phyloP scores from a whole-genome alignment of 2,797 vertebrate genomes.

The Phoeniculus purpureus region DNA sequence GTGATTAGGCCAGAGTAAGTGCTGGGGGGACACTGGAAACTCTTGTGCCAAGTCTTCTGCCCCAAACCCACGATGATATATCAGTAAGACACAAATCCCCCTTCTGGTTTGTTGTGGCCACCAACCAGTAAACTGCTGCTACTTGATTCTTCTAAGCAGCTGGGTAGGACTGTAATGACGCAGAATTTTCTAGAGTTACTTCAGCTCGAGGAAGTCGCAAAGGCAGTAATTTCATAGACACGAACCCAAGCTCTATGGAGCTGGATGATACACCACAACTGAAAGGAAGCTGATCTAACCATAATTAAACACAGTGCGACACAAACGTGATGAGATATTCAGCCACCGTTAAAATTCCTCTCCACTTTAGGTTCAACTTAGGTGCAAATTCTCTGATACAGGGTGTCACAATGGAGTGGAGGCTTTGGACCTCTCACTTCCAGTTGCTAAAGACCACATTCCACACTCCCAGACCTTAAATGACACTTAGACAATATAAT shows the following conservation, averaged over 20 bases:
- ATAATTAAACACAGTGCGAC: background rate
- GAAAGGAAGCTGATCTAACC: background rate
- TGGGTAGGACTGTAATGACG: background rate
- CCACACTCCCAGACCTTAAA: background rate
- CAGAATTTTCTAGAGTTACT: background rate
- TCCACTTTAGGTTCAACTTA: background rate
- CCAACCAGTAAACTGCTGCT: background rate
- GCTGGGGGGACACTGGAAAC: background rate
- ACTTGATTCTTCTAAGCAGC: background rate
- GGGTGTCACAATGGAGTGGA: background rate
- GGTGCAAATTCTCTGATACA: background rate
- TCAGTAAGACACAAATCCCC: background rate
- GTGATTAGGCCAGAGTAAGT: background rate
- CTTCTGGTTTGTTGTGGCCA: background rate
- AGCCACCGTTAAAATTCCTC: background rate
- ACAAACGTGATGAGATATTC: background rate
- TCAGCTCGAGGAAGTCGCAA: background rate
- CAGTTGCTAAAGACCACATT: background rate
- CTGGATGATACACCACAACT: background rate
- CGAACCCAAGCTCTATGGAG: background rate
- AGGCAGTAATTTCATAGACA: background rate
- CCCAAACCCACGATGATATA: background rate
- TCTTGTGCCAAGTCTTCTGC: background rate
- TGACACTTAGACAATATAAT: background rate
- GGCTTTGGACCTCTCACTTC: background rate